These are phyloP conservation scores for Mimachlamys varia DNA, from an alignment of 2,888 invertebrate genomes.

Conservation along the genomic window DNA sequence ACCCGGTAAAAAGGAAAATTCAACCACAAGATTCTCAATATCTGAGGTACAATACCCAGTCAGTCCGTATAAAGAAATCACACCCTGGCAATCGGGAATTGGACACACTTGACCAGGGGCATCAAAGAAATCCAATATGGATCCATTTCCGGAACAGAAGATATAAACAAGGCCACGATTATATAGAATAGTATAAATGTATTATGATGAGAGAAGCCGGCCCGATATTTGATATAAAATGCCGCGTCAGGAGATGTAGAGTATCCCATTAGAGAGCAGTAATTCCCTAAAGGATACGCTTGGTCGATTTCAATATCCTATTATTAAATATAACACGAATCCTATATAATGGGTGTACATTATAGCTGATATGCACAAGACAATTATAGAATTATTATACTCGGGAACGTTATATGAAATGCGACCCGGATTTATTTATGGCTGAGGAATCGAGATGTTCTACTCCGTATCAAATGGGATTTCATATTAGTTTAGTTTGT, in stretches of 20 bases:
- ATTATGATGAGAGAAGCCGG: neutral
- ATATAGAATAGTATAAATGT: neutral
- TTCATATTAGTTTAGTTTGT: neutral
- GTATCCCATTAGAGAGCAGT: neutral
- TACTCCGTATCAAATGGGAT: neutral
- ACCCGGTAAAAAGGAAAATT: neutral
- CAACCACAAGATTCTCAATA: neutral
- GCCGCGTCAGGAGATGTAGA: neutral
- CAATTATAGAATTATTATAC: neutral
- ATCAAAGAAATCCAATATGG: neutral
- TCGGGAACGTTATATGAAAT: neutral
- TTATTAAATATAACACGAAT: constrained; percentile 6
- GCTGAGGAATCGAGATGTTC: neutral
- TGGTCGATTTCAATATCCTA: neutral
- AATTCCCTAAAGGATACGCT: neutral
- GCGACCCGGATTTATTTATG: neutral
- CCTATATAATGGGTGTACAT: neutral
- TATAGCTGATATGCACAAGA: neutral
- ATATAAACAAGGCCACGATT: neutral
- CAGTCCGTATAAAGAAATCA: neutral
- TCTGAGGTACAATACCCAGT: neutral
- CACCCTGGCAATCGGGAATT: neutral
- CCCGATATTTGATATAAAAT: neutral
- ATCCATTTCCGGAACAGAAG: neutral
- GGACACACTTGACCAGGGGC: neutral